Base-by-base conservation (phyloP, 2,888 invertebrate species). In the Sinopyrophorus schimmeli region DNA sequence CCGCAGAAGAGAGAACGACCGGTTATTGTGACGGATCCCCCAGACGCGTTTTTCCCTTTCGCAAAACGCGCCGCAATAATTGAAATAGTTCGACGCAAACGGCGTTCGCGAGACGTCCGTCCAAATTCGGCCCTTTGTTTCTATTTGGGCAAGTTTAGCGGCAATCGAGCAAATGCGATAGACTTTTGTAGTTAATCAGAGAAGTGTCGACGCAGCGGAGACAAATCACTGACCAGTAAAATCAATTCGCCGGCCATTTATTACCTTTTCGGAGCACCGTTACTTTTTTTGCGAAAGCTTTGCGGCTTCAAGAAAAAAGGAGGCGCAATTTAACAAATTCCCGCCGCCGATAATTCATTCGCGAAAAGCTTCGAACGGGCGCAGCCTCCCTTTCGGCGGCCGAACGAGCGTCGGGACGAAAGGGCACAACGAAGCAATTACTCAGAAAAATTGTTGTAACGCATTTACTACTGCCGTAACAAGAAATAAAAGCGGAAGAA, bases 201-300 rank as follows among this genome's bases (percentile, higher is more conserved):
- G 53, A 47, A 54, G 54, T 58, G 62, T 60, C 59, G 60, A 59
- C 57, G 59, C 57, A 54, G 47, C 52, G 52, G 58, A 62, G 67
- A 66, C 65, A 67, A 68, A 68, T 67, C 66, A 67, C 64, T 63
- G 65, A 67, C 65, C 66, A 62, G 62, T 62, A 65, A 68, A 68
- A 66, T 68, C 67, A 66, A 68, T 68, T 63, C 63, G 54, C 50
- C 55, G 51, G 61, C 60, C 64, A 65, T 68, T 67, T 66, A 65
- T 67, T 62, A 63, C 55, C 50, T 50, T 57, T 56, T 44, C 54
- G 42, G 38, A 39, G 30, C 40, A 34, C 18, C 10, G 43, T 42
- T 43, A 30, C 46, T 35, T 47, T 53, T 53, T 53, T 53, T 53
- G n/a, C n/a, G n/a, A n/a, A n/a, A n/a, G n/a, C n/a, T n/a, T n/a